Conservation (phyloP, 2,113 vertebrate genomes). For the Excalfactoria chinensis region DNA sequence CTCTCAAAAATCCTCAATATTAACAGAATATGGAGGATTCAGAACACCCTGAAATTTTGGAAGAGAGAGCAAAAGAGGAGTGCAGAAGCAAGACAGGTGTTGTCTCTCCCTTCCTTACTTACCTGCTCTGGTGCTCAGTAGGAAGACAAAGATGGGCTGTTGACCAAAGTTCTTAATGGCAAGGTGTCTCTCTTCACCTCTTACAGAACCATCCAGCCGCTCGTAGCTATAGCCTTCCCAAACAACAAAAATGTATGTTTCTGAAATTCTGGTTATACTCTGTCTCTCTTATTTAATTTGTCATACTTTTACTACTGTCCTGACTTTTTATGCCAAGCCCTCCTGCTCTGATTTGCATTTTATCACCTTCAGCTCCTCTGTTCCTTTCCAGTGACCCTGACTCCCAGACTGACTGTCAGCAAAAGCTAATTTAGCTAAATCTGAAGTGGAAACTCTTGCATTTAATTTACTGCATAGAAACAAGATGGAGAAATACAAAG, state of each 20-base stretch:
- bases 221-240: slow-evolving; percentile 92
- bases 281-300: neutral
- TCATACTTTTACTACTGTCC: neutral
- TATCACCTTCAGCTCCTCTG: neutral
- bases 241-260: neutral
- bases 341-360: neutral
- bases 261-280: neutral
- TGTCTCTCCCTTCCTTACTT: neutral
- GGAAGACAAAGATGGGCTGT: slow-evolving; percentile 89
- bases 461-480: slow-evolving; percentile 47
- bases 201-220: slow-evolving; percentile 90
- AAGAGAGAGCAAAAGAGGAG: neutral
- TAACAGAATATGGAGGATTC: neutral
- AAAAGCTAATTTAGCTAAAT: neutral
- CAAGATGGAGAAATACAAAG: slow-evolving; percentile 31
- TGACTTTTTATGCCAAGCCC: neutral
- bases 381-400: neutral
- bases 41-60: neutral
- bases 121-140: slow-evolving; percentile 94
- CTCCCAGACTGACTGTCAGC: neutral
- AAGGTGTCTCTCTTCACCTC: slow-evolving; percentile 90
- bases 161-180: slow-evolving; percentile 92
- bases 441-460: neutral
- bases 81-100: neutral
- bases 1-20: neutral